These are phyloP conservation scores for Blastobasis adustella DNA, from an alignment of 2,888 invertebrate species.

Conservation along the genomic window DNA sequence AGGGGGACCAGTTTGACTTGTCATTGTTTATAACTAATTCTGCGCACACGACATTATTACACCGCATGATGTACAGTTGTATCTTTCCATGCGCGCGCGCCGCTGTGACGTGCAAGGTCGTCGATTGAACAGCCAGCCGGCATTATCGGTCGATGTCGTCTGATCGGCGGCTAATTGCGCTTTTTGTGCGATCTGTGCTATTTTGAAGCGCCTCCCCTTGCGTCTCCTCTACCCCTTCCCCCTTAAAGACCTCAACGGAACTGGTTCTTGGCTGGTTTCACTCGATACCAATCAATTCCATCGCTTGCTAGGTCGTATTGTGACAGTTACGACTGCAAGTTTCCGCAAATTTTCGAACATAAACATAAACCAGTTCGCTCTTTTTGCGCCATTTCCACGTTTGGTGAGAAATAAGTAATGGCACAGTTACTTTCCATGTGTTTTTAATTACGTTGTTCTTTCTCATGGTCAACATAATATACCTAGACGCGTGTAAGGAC, in stretches of 20 bases:
- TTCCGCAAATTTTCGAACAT: slow-evolving; percentile 15
- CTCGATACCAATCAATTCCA: slow-evolving; percentile 32
- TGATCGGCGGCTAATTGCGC: not conserved
- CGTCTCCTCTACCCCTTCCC: slow-evolving; percentile 18
- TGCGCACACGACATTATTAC: not conserved
- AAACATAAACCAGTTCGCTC: too few relatives aligned
- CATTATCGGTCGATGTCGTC: slow-evolving; percentile 18
- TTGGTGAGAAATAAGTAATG: too few relatives aligned
- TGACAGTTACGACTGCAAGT: slow-evolving; percentile 28
- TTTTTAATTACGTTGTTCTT: too few relatives aligned
- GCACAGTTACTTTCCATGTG: too few relatives aligned
- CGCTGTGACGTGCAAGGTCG: slow-evolving; percentile 26
- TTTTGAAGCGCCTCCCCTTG: not conserved
- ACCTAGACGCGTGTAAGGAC: too few relatives aligned
- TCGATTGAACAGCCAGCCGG: slow-evolving; percentile 2
- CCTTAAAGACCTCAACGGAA: slow-evolving; percentile 20
- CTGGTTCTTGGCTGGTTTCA: slow-evolving; percentile 28
- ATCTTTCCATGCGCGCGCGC: slow-evolving; percentile 18
- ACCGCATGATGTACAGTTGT: slow-evolving; percentile 4
- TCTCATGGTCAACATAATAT: too few relatives aligned
- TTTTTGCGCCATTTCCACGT: too few relatives aligned
- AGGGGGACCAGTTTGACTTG: too few relatives aligned
- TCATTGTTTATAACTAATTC: not conserved
- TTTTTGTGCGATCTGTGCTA: slow-evolving; percentile 15
- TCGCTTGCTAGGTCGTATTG: slow-evolving; percentile 20